Evolutionary conservation across 2,888 invertebrate species (phyloP), one percentile per base, ranked within the genome.

Genomic region (Sinopyrophorus schimmeli): DNA sequence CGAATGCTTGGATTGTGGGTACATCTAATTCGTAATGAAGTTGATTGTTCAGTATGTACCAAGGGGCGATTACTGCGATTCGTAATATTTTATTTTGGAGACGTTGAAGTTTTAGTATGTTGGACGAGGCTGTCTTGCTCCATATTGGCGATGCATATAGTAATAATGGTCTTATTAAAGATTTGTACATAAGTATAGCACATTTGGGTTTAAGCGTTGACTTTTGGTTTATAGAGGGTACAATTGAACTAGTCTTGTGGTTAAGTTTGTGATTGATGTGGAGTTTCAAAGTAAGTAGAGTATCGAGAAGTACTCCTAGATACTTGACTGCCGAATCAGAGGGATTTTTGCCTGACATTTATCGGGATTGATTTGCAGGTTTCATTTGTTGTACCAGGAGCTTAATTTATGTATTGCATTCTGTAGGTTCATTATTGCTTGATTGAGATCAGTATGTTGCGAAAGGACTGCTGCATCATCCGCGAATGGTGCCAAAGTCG

Each of bases 131-230:
- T 6, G 32, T 34, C 16, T 15, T 17, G 9, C 17, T 30, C 30
- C 30, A 30, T n/a, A 16, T 17, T 1, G 30, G 30, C 17, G 30
- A 30, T 14, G 16, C 30, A 7, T n/a, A n/a, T n/a, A n/a, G n/a
- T n/a, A n/a, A n/a, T n/a, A 30, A n/a, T n/a, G 30, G 16, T 16
- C 30, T 30, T n/a, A 30, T 30, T 30, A 30, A 17, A 9, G 16
- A 30, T 30, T 5, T 16, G 7, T 15, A 30, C 16, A n/a, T 30
- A n/a, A n/a, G n/a, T n/a, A n/a, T n/a, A n/a, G n/a, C n/a, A n/a
- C n/a, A n/a, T n/a, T n/a, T n/a, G 10, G 26, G n/a, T 26, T 26
- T 26, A 11, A 26, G 26, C 5, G 26, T 11, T 26, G 2, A 26
- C 11, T 26, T 26, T 11, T 11, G 9, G 11, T 26, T 26, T 4